Evolutionary conservation across 2,888 invertebrate genomes (phyloP).

Genomic region (Amorpha juglandis): DNA sequence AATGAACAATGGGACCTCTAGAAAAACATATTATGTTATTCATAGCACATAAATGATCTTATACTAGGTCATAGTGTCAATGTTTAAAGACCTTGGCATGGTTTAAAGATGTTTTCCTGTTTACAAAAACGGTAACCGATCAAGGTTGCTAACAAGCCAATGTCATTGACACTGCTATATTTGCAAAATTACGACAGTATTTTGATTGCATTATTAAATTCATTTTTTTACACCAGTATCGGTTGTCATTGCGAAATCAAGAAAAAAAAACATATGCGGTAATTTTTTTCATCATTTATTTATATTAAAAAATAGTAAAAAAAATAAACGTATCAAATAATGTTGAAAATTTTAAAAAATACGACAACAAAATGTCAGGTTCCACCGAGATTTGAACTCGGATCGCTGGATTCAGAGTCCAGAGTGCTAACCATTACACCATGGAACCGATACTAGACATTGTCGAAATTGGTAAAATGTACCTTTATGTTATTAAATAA

Average conservation of each 20-base stretch:
- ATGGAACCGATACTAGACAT: conserved; percentile 61
- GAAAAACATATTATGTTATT: too few species aligned
- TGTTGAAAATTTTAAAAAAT: conserved; percentile 6
- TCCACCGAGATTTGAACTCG: conserved; percentile 93
- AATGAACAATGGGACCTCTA: too few species aligned
- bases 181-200: too few species aligned
- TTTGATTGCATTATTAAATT: too few species aligned
- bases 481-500: conserved; percentile 1
- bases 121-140: neutral
- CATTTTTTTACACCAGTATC: too few species aligned
- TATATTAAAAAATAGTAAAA: conserved; percentile 6
- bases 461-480: conserved; percentile 40
- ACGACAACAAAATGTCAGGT: conserved; percentile 73
- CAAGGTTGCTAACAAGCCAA: neutral
- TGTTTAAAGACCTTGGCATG: conserved; percentile 7
- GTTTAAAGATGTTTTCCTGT: conserved; percentile 11
- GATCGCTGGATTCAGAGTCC: conserved; percentile 93
- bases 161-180: conserved; percentile 3
- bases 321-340: conserved; percentile 17
- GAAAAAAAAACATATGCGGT: too few species aligned
- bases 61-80: neutral
- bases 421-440: conserved; percentile 91
- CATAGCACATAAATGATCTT: neutral
- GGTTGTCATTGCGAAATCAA: too few species aligned
- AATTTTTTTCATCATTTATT: neutral